Base-by-base conservation (phyloP, 2,797 vertebrate genomes). In the Mus caroli region DNA sequence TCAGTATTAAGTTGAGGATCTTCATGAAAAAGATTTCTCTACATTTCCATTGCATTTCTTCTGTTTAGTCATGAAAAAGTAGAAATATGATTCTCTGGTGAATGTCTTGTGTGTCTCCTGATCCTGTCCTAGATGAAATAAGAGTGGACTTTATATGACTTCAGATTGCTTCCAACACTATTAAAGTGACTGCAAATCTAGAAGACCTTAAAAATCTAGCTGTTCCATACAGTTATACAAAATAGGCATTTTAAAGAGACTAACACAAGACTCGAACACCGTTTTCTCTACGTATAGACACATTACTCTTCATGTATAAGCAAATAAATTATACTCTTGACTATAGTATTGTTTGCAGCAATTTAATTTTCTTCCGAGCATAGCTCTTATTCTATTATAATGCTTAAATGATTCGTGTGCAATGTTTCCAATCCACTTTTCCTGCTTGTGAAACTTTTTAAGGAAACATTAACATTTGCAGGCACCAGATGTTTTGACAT, bases 401-500 rank as follows among this genome's bases (percentile, higher is more conserved):
- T 98, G 98, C 97, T 98, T 98, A 96, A 97, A 88, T 97, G 98
- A 98, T 97, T 98, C 97, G 90, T 96, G 97, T 84, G 82, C 97
- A 97, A 43, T 98, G 90, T 98, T 98, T 98, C 97, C 97, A 97
- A 98, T 97, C 96, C 86, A 98, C 97, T 98, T 98, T 98, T 98
- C 95, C 95, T 93, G 97, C 96, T 97, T 96, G 92, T 97, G 98
- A 98, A 99, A 98, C 97, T 98, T 98, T 98, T 98, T 94, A 98
- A 98, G 40, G 1, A 98, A 98, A 98, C 94, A 97, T 98, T 98
- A 98, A 96, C 98, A 98, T 98, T 98, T 98, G 95, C 97, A 98
- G 98, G 96, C 98, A 98, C 98, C 98, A 99, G 98, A 98, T 99
- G 98, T 98, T 99, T 98, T 99, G 98, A 99, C 98, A 99, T 98